Evolutionary conservation across 2,113 vertebrate genomes (phyloP).

Genomic region (Anoplopoma fimbria): DNA sequence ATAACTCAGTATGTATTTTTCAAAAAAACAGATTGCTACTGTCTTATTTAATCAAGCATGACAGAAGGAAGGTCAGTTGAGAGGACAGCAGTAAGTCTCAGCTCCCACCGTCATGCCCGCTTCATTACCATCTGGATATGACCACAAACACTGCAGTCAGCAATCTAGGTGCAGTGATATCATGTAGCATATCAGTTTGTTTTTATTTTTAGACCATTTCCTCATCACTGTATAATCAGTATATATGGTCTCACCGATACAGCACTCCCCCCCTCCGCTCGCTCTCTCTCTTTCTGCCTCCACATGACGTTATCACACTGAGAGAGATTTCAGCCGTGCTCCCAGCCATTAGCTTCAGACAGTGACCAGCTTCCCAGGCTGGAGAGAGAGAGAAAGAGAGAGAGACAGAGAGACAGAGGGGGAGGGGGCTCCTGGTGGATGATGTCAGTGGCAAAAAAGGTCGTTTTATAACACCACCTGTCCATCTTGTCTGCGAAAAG

Average conservation of each 20-base stretch:
- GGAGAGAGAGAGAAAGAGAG: constrained; percentile 24
- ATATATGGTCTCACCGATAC: constrained; percentile 70
- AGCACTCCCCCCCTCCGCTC: constrained; percentile 11
- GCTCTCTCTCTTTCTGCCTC: constrained; percentile 39
- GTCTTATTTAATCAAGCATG: constrained; percentile 51
- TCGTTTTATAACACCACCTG: constrained; percentile 68
- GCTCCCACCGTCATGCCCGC: constrained; percentile 49
- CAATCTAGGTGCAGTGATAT: constrained; percentile 73
- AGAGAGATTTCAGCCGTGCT: constrained; percentile 80
- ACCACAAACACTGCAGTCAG: constrained; percentile 67
- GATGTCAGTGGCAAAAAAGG: constrained; percentile 72
- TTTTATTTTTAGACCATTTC: constrained; percentile 83
- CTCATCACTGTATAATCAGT: constrained; percentile 79
- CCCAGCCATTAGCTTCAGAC: constrained; percentile 77
- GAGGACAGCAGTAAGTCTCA: constrained; percentile 62
- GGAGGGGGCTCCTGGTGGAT: constrained; percentile 67
- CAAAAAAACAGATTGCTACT: constrained; percentile 40
- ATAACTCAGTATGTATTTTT: constrained; percentile 32
- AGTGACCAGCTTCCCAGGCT: constrained; percentile 55
- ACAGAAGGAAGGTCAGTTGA: constrained; percentile 63
- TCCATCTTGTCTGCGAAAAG: constrained; percentile 23
- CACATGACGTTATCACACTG: constrained; percentile 80
- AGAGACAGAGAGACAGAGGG: neutral
- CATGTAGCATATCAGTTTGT: constrained; percentile 74
- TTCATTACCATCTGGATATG: constrained; percentile 67